Percentiles rank a stretch among this genome's conserved stretches.
phyloP scores from a whole-genome alignment of 2,888 invertebrate species.

The Heliconius ismenius region DNA sequence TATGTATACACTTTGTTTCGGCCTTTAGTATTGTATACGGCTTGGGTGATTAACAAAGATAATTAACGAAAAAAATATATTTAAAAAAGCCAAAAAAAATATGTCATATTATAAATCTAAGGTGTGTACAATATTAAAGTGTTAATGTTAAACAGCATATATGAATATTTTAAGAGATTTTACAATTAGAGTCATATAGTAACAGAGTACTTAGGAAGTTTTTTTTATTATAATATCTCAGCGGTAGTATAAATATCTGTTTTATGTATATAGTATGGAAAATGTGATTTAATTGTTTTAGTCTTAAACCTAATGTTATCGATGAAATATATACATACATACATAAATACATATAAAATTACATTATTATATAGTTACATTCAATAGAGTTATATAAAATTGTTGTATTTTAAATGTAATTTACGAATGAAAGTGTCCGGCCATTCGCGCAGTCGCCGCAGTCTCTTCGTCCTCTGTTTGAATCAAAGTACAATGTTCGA shows the following conservation, averaged over 20 bases:
- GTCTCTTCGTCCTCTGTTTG: conserved; percentile 41
- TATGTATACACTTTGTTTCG: conserved; percentile 70
- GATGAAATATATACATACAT: conserved; percentile 58
- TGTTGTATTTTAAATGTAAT: conserved; percentile 76
- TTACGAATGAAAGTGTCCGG: conserved; percentile 74
- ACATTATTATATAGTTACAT: conserved; percentile 72
- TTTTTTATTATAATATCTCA: conserved; percentile 58
- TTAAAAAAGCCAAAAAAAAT: conserved; percentile 57
- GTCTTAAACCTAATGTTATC: conserved; percentile 71
- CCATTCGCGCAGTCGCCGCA: conserved; percentile 53
- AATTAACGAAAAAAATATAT: conserved; percentile 57
- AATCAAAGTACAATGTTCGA: conserved; percentile 72
- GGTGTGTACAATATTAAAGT: conserved; percentile 79
- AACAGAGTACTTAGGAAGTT: conserved; percentile 72
- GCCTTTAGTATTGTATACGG: conserved; percentile 79
- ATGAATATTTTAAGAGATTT: conserved; percentile 77
- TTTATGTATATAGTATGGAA: conserved; percentile 55
- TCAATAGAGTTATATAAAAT: conserved; percentile 68
- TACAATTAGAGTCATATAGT: conserved; percentile 71
- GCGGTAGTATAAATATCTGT: conserved; percentile 54
- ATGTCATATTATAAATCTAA: conserved; percentile 57
- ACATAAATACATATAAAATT: conserved; percentile 54
- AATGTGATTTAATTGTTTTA: conserved; percentile 81
- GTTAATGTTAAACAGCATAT: conserved; percentile 63
- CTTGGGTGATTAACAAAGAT: conserved; percentile 75